Evolutionary conservation across 2,888 invertebrate species (phyloP).

Genomic region (Tethea ocularis): DNA sequence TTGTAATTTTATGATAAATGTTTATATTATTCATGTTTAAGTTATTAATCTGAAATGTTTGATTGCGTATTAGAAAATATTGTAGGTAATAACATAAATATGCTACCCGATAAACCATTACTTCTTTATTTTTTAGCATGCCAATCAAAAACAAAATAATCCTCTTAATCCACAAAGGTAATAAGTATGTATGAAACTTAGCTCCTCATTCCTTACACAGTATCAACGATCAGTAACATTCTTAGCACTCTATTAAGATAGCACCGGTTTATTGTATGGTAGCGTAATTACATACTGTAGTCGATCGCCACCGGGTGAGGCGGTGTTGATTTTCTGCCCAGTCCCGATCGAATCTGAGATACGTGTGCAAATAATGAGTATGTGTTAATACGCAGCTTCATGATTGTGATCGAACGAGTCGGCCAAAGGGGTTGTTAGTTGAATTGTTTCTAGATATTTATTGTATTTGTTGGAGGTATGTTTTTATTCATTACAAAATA

Average conservation of each 20-base stretch:
- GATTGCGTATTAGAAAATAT: no score
- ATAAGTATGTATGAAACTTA: background rate
- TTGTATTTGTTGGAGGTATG: background rate
- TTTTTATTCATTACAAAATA: background rate
- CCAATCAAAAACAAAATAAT: no score
- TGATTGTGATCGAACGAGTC: conserved; percentile 21
- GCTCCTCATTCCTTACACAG: conserved; percentile 14
- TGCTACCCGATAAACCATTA: no score
- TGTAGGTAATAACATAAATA: no score
- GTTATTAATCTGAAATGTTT: no score
- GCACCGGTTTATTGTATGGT: conserved; percentile 62
- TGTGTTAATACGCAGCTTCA: conserved; percentile 44
- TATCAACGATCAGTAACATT: conserved; percentile 56
- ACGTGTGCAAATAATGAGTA: conserved; percentile 57
- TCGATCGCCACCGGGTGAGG: conserved; percentile 65
- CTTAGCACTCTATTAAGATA: conserved; percentile 78
- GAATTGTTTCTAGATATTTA: conserved; percentile 5
- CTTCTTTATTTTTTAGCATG: no score
- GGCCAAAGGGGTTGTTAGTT: conserved; percentile 5
- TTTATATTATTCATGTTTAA: no score
- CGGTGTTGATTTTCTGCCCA: conserved; percentile 50
- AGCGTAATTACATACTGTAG: conserved; percentile 64
- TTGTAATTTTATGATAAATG: no score
- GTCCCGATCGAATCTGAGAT: conserved; percentile 61
- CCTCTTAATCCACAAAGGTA: no score